phyloP scores from a whole-genome alignment of 2,113 vertebrate species.

The Todiramphus chloris region DNA sequence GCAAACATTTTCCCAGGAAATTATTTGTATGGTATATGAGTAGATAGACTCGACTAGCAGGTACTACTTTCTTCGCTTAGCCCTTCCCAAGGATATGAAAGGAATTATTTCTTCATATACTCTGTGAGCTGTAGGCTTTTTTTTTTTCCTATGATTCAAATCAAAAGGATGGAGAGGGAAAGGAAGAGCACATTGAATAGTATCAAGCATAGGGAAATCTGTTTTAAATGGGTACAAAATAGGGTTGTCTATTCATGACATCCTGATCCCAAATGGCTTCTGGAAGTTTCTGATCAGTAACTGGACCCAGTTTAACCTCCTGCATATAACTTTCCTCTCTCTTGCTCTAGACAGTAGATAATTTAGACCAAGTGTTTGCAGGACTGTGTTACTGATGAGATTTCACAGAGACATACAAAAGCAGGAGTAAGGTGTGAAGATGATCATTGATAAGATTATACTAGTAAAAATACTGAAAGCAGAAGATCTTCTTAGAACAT shows the following conservation, averaged over 20 bases:
- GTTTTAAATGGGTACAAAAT: not conserved
- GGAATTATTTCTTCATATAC: not conserved
- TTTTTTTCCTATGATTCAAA: not conserved
- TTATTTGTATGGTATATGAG: not conserved
- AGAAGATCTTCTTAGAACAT: not conserved
- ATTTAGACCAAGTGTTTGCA: not conserved
- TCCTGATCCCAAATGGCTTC: not conserved
- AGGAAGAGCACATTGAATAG: not conserved
- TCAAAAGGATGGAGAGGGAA: not conserved
- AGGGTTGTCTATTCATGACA: not conserved
- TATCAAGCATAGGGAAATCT: not conserved
- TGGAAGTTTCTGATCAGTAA: not conserved
- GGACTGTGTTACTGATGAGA: not conserved
- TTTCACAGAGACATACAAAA: not conserved
- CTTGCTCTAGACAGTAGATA: not conserved
- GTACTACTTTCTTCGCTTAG: not conserved
- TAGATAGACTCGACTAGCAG: not conserved
- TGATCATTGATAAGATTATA: not conserved
- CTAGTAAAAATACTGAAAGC: not conserved
- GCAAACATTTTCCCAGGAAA: not conserved
- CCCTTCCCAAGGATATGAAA: not conserved
- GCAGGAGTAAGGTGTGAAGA: not conserved
- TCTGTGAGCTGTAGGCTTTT: not conserved
- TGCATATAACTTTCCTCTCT: not conserved
- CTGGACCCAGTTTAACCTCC: not conserved